Evolutionary conservation across 2,888 invertebrate species (phyloP).

Genomic region (Anoplius nigerrimus): DNA sequence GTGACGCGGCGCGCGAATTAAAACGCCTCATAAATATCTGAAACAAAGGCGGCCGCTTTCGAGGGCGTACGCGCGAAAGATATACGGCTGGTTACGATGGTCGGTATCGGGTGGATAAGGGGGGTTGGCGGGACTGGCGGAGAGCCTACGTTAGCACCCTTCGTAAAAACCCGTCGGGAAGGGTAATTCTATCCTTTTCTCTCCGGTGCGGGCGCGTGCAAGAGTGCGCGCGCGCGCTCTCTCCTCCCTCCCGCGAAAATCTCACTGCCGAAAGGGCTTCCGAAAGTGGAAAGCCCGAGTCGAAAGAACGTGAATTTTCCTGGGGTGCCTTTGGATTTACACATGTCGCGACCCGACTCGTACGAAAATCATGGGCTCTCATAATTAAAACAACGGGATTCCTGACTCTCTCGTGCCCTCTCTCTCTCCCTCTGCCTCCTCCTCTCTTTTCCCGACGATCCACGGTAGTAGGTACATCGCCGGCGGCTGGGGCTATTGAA

Average conservation of each 20-base stretch:
- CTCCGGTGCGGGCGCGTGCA: background rate
- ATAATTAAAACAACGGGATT: too few species aligned
- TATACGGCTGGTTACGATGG: conserved; percentile 70
- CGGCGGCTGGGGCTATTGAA: too few species aligned
- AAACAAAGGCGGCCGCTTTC: conserved; percentile 74
- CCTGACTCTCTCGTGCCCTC: background rate
- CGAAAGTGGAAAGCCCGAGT: background rate
- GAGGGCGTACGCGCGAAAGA: conserved; percentile 73
- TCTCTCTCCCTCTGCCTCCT: background rate
- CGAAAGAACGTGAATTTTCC: background rate
- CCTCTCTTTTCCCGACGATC: background rate
- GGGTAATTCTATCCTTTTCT: conserved; percentile 1
- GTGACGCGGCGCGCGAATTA: conserved; percentile 73
- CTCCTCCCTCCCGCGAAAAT: conserved; percentile 2
- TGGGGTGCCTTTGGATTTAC: background rate
- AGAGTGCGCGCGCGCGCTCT: background rate
- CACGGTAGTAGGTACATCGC: too few species aligned
- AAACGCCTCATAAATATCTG: conserved; percentile 75
- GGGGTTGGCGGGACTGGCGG: conserved; percentile 14
- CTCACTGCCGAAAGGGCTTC: background rate
- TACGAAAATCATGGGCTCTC: too few species aligned
- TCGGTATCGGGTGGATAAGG: conserved; percentile 54
- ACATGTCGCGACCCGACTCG: too few species aligned
- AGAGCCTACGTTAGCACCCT: conserved; percentile 30
- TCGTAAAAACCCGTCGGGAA: conserved; percentile 40